Evolutionary conservation across 2,113 vertebrate species (phyloP), one percentile per base, ranked within the genome.

Genomic region (Butorides virescens): DNA sequence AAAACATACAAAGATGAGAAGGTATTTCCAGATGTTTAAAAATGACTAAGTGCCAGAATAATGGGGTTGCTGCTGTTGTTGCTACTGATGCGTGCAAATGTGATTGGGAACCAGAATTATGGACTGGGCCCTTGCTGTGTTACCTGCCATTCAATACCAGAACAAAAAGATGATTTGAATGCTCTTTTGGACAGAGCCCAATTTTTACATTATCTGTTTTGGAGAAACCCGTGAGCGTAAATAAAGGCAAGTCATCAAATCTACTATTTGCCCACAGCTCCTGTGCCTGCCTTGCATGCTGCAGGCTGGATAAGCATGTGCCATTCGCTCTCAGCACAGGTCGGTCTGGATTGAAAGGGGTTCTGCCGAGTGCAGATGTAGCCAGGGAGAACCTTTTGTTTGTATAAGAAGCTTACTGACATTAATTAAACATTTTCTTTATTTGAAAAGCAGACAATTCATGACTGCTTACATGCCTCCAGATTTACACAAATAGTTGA

Each of bases 381-480:
- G 78, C 81, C 49, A 77, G 81, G 34, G 39, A 93, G 61, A 85
- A 76, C 2, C 52, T 90, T 93, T 84, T 85, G 39, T 90, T 96
- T 95, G 55, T 70, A 66, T 55, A 79, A 79, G 62, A 85, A 67
- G 36, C 36, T 93, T 76, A 85, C 34, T 82, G 90, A 83, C 29
- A 20, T 62, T 70, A 96, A 86, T 91, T 86, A 82, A 94, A 93
- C 32, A 58, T 86, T 93, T 94, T 85, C 50, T 92, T 82, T 73
- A 58, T 85, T 95, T 91, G 67, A 55, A 90, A 87, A 93, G 49
- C 53, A 85, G 87, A 37, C 49, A 79, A 29, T 82, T 90, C 77
- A 32, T 75, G 70, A 53, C 72, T 79, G 55, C 63, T 46, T 95
- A 16, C 30, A 19, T 82, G 52, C 13, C 50, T 46, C 34, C 39